Evolutionary conservation across 2,888 invertebrate species (phyloP), one percentile per base, ranked within the genome.

Genomic region (Clistopyga incitator): DNA sequence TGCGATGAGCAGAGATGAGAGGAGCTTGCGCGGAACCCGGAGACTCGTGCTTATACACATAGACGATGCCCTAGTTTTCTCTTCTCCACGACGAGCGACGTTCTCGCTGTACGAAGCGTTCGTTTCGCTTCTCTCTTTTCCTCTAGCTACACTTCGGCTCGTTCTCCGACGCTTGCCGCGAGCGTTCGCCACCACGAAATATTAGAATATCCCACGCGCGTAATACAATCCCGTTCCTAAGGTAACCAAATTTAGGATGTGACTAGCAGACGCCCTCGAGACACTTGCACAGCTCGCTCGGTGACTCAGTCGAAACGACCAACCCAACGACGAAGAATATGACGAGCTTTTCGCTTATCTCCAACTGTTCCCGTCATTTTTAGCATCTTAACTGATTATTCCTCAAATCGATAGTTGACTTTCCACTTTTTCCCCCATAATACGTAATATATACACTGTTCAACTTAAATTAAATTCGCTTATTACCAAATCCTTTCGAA

Each of bases 241-340:
- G 91, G 90, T 92, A 90, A 92, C 92, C 92, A 92, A 92, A 92
- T 92, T 92, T 92, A 92, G 92, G 89, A 88, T 89, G 88, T 89
- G 90, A 91, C 91, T 90, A 89, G 90, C 90, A 92, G 91, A 92
- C 92, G 91, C 92, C 89, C 89, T 91, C 92, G 91, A 92, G 91
- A 91, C 91, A 89, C 88, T 85, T 86, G 81, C 79, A 83, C 74
- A 79, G 81, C 81, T 80, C 82, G 70, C 77, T 75, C 77, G 81
- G 65, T 86, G 85, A 87, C 82, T 86, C 82, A 84, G 65, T 81
- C 68, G 61, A 74, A 78, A 81, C 50, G 80, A 79, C 72, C 23
- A 56, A 64, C 25, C 47, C 78, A 25, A 84, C 52, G 56, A 78
- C 61, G 78, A 75, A 54, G 65, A 75, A 80, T 47, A 78, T 56